Evolutionary conservation across 2,888 invertebrate genomes (phyloP), one percentile per base, ranked within the genome.

Genomic region (Oxystoma pomonae): DNA sequence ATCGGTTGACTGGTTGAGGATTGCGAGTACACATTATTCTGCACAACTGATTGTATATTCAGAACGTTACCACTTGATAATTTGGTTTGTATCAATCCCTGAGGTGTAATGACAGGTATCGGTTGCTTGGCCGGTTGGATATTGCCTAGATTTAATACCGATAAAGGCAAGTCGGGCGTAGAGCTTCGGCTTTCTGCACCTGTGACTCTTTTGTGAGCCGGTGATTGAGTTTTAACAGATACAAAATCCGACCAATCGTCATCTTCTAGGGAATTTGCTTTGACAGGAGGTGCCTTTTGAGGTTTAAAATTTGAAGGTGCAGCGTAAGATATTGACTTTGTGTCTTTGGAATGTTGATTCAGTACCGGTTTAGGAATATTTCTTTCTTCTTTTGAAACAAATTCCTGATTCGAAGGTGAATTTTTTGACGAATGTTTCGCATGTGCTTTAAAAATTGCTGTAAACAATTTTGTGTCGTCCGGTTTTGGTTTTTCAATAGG

Each of bases 221-320:
- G 71, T 7, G 74, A 73, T 9, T 68, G 65, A 12, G 59, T 63
- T 63, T 71, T 70, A 1, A 74, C 75, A 74, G 65, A 86, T 19
- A 86, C 83, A 73, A 86, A 87, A 67, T 87, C 87, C 1, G 85
- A 84, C 86, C 87, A 87, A 69, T 83, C 83, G 63, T 86, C 86
- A 17, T 86, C 85, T 57, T 85, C 85, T 1, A 59, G 49, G 16
- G 67, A 60, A 35, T 22, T 63, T 5, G 53, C n/a, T 35, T 35
- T 35, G 18, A 53, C 55, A 3, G 16, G 16, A 19, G 53, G 53
- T 5, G 53, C n/a, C n/a, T 19, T 19, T 35, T 35, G 35, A 12
- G 35, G 35, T 35, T 12, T 35, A 35, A 35, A 3, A 35, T 12
- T 35, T 35, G 35, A 35, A 3, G 12, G 12, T 3, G 3, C 12